Conservation (phyloP, 2,113 vertebrate species). For the Parus major region DNA sequence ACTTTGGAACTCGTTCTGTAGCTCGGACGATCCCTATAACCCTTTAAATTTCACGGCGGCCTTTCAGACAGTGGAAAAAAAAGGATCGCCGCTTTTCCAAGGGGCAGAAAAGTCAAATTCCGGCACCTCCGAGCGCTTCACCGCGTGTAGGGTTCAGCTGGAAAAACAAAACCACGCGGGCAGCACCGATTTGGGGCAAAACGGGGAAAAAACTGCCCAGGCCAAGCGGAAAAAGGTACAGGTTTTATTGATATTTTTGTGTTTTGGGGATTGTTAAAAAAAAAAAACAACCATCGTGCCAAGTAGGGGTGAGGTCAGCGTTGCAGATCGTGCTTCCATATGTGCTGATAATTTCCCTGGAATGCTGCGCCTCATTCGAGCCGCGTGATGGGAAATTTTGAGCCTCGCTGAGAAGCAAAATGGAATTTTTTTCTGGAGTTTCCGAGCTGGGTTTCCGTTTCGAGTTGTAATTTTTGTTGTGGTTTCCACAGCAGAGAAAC, state of each 20-base stretch:
- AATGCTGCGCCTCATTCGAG: background rate
- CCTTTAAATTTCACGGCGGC: constrained; percentile 88
- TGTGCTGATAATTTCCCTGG: background rate
- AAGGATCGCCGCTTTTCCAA: background rate
- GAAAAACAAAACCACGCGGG: constrained; percentile 56
- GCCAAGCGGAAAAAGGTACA: constrained; percentile 78
- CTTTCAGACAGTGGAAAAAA: constrained; percentile 73
- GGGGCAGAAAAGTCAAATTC: background rate
- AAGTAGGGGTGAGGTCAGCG: background rate
- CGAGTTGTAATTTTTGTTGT: accelerated
- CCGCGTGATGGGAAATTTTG: background rate
- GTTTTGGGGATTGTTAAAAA: background rate
- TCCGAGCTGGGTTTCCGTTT: accelerated
- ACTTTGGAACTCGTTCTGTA: constrained; percentile 86
- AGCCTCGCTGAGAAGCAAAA: background rate
- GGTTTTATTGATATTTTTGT: accelerated
- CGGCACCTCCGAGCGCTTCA: background rate
- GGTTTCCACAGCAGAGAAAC: background rate
- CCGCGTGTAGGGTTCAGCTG: constrained; percentile 51
- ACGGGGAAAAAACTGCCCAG: background rate
- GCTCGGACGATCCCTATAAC: constrained; percentile 87
- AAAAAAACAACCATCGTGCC: no score
- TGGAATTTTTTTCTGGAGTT: accelerated
- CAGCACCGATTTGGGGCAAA: constrained; percentile 39
- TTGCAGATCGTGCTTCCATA: accelerated